Base-by-base conservation (phyloP, 2,113 vertebrate genomes). In the Takifugu bimaculatus region DNA sequence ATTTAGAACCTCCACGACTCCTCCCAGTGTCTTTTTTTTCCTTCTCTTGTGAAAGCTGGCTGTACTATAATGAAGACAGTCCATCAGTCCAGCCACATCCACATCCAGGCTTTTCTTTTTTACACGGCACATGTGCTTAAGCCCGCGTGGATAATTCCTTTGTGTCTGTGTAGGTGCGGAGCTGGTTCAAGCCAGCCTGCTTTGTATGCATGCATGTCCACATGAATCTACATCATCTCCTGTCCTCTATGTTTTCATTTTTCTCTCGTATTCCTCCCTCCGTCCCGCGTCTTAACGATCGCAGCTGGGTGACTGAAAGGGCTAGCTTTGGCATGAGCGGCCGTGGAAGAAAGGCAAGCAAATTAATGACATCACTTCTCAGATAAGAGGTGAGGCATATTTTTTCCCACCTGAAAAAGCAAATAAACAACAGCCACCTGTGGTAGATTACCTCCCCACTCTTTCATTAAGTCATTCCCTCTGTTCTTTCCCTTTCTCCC, bases 51-150 rank as follows among this genome's bases (percentile, higher is more conserved):
- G 55, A 29, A 57, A 63, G 54, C 58, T 1, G 62, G 73, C 69
- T 71, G 70, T 48, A 76, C 63, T 42, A 4, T 79, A 83, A 85
- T 82, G 81, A 82, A 86, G 80, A 78, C 70, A 63, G 79, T 85
- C 72, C 58, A 68, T 58, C 26, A 74, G 83, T 78, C 71, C 62
- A 54, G 82, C 71, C 63, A 2, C 54, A 43, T 61, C 69, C 76
- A 82, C 66, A 68, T 78, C 77, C 67, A 49, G 71, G 51, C 58
- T 62, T 57, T 68, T 49, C 54, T 54, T 82, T 74, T 78, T 39
- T 11, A 67, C 43, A 47, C 55, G 57, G 62, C 12, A 0, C 61
- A 57, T 20, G 67, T 13, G 29, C 74, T 73, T 59, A 69, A 26
- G 66, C 50, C 14, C 11, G 2, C 2, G 53, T 45, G 20, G 25